Evolutionary conservation across 1,140 invertebrate species (phyloP).

Genomic region (Lasioglossum albipes): DNA sequence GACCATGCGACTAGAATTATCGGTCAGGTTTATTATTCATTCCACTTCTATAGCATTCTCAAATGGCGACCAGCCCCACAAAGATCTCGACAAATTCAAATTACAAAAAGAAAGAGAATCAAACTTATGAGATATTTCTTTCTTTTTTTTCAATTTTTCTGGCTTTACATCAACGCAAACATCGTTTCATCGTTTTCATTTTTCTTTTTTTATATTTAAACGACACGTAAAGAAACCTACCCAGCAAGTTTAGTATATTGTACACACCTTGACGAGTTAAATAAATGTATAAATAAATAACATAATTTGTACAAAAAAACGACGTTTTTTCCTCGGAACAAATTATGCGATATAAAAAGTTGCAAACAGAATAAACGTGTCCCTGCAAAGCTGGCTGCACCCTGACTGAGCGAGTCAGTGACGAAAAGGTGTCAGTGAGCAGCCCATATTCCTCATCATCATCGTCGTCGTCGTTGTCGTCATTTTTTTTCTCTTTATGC

Average conservation of each 20-base stretch:
- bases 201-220: background rate
- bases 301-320: slow-evolving; percentile 6
- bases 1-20: slow-evolving; percentile 38
- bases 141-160: background rate
- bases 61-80: slow-evolving; percentile 6
- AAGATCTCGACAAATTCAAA: background rate
- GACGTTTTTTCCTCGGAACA: background rate
- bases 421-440: background rate
- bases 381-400: slow-evolving; percentile 5
- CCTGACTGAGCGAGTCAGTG: background rate
- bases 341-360: background rate
- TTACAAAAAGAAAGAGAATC: background rate
- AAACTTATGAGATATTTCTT: background rate
- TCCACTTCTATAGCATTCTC: background rate
- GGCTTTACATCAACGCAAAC: background rate
- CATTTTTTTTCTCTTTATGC: background rate
- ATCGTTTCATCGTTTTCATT: background rate
- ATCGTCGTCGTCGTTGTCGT: too few relatives aligned
- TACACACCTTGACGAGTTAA: background rate
- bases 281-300: slow-evolving; percentile 10
- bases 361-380: background rate
- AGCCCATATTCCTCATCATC: background rate
- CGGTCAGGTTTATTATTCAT: slow-evolving; percentile 5
- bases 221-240: background rate
- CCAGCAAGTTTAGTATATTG: background rate